A percentile compares a stretch with the other conserved stretches of the same genome.
phyloP scores from a whole-genome alignment of 2,797 vertebrate genomes.

The Peromyscus aztecus region DNA sequence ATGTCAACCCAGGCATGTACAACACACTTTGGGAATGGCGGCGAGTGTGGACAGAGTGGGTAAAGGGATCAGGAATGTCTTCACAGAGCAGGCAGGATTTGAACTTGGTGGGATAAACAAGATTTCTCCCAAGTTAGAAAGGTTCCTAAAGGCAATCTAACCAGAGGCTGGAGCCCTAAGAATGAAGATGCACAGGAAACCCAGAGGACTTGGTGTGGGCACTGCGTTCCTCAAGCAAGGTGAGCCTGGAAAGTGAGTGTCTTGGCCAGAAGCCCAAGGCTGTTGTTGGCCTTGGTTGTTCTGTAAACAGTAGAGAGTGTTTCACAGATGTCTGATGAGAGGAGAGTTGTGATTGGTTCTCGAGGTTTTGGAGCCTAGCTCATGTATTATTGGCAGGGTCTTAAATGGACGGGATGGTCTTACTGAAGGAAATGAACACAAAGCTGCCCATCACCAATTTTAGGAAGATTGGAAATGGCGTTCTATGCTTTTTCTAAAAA shows the following conservation, averaged over 20 bases:
- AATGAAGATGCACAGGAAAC: background rate
- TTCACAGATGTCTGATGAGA: background rate
- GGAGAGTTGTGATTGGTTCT: background rate
- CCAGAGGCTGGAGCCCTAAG: background rate
- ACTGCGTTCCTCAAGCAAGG: background rate
- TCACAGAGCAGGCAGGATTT: slow-evolving; percentile 1
- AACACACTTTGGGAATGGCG: background rate
- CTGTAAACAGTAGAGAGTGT: background rate
- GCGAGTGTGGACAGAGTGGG: background rate
- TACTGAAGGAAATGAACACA: background rate
- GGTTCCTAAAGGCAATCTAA: background rate
- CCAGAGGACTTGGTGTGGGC: background rate
- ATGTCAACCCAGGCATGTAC: background rate
- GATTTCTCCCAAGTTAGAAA: background rate
- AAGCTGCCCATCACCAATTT: slow-evolving; percentile 27
- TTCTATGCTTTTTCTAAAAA: background rate
- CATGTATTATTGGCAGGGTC: background rate
- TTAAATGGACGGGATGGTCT: slow-evolving; percentile 8
- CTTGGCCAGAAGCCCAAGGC: background rate
- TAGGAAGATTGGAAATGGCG: slow-evolving; percentile 11
- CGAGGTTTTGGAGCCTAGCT: background rate
- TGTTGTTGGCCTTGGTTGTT: background rate
- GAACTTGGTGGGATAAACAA: background rate
- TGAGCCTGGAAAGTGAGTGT: too few relatives aligned
- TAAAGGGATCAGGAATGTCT: background rate